Base-by-base conservation (phyloP, 2,888 invertebrate genomes). In the Shargacucullia verbasci region DNA sequence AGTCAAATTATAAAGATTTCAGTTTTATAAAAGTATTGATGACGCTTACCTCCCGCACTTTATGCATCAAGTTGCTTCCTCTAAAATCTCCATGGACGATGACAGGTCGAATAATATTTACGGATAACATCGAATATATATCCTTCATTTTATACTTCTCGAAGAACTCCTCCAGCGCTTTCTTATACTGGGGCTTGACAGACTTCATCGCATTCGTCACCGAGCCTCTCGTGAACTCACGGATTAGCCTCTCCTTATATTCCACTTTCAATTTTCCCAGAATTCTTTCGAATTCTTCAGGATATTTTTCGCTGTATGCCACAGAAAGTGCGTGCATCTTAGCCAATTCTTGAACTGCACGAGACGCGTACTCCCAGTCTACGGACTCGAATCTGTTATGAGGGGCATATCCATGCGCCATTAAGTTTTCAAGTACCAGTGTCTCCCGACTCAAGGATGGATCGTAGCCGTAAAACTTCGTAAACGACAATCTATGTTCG, bases 271-370 rank as follows among this genome's bases (percentile, higher is more conserved):
- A 5, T 0, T 9, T 12, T 0, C 33, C 13, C 6, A 40, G 6
- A 4, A 34, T 0, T 1, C 37, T 38, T 4, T 63, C 41, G 31
- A 79, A 87, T 12, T 73, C 66, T 39, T 82, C 75, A 2, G 83
- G 85, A 12, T 79, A 15, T 35, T 81, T 74, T 37, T 79, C 71
- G 31, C 69, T 71, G 47, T 79, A 77, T 0, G 84, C 86, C 6
- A 86, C 75, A 0, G 87, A 86, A 0, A 87, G 66, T 0, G 88
- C 85, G 49, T 90, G 90, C 4, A 86, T 70, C 58, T 83, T 85
- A 0, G 84, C 88, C 44, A 87, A 57, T 9, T 79, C 80, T 13
- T 68, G 45, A 0, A 75, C 44, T 0, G 85, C 78, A 12, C 86
- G 82, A 6, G 76, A 75, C 12, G 65, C 73, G 14, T 73, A 73